Conservation (phyloP, 2,113 vertebrate genomes). For the Rostratula benghalensis region DNA sequence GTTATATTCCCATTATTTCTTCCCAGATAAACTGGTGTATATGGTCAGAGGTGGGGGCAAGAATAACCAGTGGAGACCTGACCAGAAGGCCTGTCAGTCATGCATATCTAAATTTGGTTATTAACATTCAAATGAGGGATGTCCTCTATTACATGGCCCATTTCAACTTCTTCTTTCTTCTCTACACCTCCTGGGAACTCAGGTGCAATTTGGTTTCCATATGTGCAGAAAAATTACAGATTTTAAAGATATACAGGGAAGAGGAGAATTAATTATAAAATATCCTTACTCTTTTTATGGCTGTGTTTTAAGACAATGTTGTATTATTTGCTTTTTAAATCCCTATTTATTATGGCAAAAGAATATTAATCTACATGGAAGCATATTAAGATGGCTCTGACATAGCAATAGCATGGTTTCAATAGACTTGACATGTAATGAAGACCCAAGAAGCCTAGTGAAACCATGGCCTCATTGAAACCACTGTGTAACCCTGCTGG, state of each 20-base stretch:
- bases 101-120: background rate
- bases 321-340: background rate
- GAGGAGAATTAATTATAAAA: background rate
- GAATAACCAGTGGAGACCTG: background rate
- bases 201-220: accelerated
- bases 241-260: background rate
- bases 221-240: background rate
- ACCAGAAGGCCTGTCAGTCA: background rate
- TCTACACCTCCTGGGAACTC: background rate
- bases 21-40: background rate
- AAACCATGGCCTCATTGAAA: background rate
- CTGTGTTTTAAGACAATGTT: background rate
- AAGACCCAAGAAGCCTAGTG: background rate
- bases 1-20: background rate
- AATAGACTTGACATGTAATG: background rate
- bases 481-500: background rate
- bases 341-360: background rate
- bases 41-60: background rate
- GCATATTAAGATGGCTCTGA: background rate
- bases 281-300: background rate
- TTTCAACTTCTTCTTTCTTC: background rate
- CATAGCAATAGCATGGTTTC: background rate
- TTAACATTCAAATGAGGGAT: background rate
- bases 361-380: background rate
- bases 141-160: background rate